Evolutionary conservation across 2,888 invertebrate species (phyloP), one percentile per base, ranked within the genome.

Genomic region (Dascillus cervinus): DNA sequence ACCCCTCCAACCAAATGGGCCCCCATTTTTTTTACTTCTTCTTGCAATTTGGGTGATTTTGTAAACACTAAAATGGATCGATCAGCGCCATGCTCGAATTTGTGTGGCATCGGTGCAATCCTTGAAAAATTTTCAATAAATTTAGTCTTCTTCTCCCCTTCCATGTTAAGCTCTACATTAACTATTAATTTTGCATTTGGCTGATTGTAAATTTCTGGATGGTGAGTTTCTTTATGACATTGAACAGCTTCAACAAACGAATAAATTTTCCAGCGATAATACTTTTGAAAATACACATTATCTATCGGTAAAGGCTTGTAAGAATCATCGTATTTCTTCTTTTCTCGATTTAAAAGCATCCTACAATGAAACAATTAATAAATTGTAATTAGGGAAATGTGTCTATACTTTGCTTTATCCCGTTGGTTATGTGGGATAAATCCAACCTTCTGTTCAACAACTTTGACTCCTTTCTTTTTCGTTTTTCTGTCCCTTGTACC

Each of bases 101-200:
- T 59, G 53, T 87, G 69, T 0, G 85, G 83, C 12, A 85, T 66
- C 22, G 74, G 60, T 0, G 78, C 73, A 28, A 84, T 72, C 22
- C 77, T 71, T 8, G 70, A 66, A 51, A 89, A 83, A 43, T 73
- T 74, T 1, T 83, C 83, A 11, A 87, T 46, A 47, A 72, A 80
- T 39, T 79, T 77, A 22, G 72, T 82, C 68, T 77, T 75, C 56
- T 79, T 82, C 39, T 71, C 75, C 29, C 77, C 79, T 43, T 71
- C 71, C 83, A 92, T 83, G 56, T 92, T 82, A 3, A 92, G 60
- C 58, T 92, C 90, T 34, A 92, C 68, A 19, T 73, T 65, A 2
- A 83, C 76, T 43, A 71, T 72, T 0, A 94, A 60, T 8, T 75
- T 64, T 0, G 86, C 80, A 58, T 82, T 70, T 0, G 87, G 84